Evolutionary conservation across 2,113 vertebrate species (phyloP).

Genomic region (Formicarius rufipectus): DNA sequence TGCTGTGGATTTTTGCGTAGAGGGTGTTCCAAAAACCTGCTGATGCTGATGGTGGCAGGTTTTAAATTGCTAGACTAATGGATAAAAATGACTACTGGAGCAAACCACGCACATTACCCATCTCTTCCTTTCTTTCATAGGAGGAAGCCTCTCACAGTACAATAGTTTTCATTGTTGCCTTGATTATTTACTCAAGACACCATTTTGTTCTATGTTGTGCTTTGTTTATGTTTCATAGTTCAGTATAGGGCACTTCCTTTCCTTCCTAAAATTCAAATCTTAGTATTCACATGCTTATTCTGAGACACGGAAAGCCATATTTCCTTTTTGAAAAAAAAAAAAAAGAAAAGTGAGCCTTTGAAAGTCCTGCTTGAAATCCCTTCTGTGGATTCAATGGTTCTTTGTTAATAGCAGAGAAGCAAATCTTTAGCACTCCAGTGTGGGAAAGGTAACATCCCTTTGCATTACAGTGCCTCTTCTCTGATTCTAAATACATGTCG

Average conservation of each 20-base stretch:
- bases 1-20: background rate
- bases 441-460: background rate
- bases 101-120: background rate
- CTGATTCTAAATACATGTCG: background rate
- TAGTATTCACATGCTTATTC: background rate
- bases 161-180: background rate
- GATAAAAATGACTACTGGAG: background rate
- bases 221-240: background rate
- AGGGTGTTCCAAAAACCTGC: background rate
- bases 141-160: background rate
- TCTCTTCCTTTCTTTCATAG: background rate
- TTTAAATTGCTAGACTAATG: background rate
- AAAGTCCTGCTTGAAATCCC: background rate
- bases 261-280: background rate
- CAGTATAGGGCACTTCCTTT: background rate
- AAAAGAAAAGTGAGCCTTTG: background rate
- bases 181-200: slow-evolving; percentile 15
- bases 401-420: background rate
- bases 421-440: background rate
- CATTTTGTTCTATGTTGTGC: slow-evolving; percentile 14
- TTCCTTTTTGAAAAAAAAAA: background rate
- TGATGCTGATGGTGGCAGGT: background rate
- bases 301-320: background rate
- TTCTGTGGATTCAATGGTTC: background rate
- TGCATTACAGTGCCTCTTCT: background rate